These are phyloP conservation scores for Eonycteris spelaea DNA, from an alignment of 2,113 vertebrate genomes.

Conservation along the genomic window DNA sequence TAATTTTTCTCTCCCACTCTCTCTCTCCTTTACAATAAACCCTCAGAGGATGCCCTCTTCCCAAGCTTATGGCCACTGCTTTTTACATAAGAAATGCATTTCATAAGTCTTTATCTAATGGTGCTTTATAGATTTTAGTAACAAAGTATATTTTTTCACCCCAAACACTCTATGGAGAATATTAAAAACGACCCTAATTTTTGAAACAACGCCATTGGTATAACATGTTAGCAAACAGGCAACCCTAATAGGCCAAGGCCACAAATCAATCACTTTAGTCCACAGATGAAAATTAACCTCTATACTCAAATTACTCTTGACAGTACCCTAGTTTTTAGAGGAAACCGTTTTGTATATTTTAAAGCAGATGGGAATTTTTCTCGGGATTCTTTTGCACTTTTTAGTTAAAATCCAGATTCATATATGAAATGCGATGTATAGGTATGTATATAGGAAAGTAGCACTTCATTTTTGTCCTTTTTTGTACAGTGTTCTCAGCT, in stretches of 20 bases:
- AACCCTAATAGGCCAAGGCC: neutral
- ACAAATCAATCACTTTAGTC: neutral
- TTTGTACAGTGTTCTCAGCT: conserved; percentile 90
- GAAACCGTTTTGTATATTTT: too few species aligned
- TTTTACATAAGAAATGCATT: neutral
- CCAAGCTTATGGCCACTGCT: neutral
- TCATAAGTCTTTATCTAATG: neutral
- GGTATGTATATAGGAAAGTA: too few species aligned
- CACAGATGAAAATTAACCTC: neutral
- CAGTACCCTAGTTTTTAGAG: too few species aligned
- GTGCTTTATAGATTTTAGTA: neutral
- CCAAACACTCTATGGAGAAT: neutral
- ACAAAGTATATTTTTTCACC: neutral
- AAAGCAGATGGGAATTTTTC: too few species aligned
- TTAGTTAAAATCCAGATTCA: too few species aligned
- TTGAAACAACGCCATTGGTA: neutral
- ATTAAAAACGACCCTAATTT: neutral
- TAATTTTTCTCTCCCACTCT: neutral
- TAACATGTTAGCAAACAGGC: too few species aligned
- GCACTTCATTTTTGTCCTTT: too few species aligned
- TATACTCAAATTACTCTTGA: too few species aligned
- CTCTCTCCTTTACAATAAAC: neutral
- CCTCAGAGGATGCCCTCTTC: neutral
- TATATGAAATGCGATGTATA: too few species aligned
- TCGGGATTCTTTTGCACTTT: too few species aligned